Evolutionary conservation across 2,113 vertebrate species (phyloP).

Genomic region (Candoia aspera): DNA sequence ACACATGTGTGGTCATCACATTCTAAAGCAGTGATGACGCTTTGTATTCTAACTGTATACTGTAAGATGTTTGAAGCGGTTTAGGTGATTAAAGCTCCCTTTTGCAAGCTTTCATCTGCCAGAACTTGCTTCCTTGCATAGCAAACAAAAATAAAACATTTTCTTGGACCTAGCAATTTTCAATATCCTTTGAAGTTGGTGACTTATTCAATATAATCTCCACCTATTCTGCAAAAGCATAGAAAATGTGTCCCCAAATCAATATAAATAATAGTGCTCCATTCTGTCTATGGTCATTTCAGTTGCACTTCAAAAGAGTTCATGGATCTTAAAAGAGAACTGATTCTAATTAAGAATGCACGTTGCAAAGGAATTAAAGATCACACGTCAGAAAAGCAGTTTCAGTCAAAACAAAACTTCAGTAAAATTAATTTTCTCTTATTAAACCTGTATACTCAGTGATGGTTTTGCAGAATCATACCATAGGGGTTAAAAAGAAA

Average conservation of each 20-base stretch:
- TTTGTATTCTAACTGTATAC: background rate
- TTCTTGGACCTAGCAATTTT: background rate
- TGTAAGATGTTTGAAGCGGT: background rate
- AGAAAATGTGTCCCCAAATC: background rate
- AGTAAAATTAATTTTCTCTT: background rate
- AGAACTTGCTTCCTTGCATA: background rate
- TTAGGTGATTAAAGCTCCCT: background rate
- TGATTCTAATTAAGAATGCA: slow-evolving; percentile 17
- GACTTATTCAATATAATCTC: background rate
- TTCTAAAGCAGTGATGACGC: background rate
- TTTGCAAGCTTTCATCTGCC: background rate
- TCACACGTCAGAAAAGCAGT: background rate
- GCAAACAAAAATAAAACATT: background rate
- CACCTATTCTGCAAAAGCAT: background rate
- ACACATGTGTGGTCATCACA: too few relatives aligned
- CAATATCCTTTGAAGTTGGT: background rate
- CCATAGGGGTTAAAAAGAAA: background rate
- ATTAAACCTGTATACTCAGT: background rate
- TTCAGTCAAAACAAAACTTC: background rate
- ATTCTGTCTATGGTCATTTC: slow-evolving; percentile 9
- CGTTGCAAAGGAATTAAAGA: background rate
- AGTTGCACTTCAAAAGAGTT: slow-evolving; percentile 18
- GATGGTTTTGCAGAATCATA: background rate
- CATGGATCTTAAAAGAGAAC: background rate
- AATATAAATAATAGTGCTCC: background rate